Percentiles rank a stretch among this genome's conserved stretches.
Evolutionary conservation across 2,888 invertebrate species (phyloP).

Genomic region (Stramonita haemastoma): DNA sequence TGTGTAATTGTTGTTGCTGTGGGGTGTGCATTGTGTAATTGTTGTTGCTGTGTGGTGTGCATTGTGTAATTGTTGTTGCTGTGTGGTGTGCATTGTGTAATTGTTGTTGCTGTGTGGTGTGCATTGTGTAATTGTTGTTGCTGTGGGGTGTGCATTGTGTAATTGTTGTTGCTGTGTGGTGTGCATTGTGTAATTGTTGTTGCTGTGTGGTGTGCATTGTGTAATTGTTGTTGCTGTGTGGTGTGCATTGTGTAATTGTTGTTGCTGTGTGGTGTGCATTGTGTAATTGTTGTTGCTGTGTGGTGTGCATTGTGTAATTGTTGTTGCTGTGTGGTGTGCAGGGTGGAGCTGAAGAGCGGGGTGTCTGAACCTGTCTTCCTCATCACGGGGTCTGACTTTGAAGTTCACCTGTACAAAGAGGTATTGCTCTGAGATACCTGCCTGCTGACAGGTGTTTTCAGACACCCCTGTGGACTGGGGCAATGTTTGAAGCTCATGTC

Average conservation of each 20-base stretch:
- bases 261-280: neutral
- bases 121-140: neutral
- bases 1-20: neutral
- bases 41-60: too few relatives aligned
- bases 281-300: neutral
- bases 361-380: slow-evolving; percentile 80
- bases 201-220: neutral
- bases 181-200: neutral
- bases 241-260: neutral
- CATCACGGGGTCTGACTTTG: slow-evolving; percentile 83
- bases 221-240: too few relatives aligned
- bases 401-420: slow-evolving; percentile 83
- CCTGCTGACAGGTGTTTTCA: too few relatives aligned
- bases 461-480: too few relatives aligned
- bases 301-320: neutral
- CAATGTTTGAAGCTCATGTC: too few relatives aligned
- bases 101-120: too few relatives aligned
- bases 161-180: too few relatives aligned
- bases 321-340: neutral
- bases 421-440: slow-evolving; percentile 54
- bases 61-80: neutral
- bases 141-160: neutral
- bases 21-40: neutral
- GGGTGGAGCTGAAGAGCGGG: neutral
- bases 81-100: neutral